Evolutionary conservation across 2,797 vertebrate species (phyloP).

Genomic region (Borostomias antarcticus): DNA sequence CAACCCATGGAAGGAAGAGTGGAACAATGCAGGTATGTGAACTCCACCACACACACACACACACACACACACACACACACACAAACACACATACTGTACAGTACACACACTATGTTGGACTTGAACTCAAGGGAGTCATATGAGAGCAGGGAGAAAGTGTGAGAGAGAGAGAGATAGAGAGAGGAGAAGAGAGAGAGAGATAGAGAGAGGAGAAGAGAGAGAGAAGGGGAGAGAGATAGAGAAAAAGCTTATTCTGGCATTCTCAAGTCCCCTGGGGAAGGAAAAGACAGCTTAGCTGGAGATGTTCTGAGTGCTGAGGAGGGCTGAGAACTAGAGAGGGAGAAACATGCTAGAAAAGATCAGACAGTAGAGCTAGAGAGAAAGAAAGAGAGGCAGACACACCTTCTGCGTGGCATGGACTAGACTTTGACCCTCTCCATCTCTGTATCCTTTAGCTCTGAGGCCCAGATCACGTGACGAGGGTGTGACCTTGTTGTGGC

Average conservation of each 20-base stretch:
- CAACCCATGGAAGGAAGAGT: background rate
- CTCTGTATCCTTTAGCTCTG: background rate
- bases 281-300: slow-evolving; percentile 3
- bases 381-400: background rate
- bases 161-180: background rate
- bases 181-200: background rate
- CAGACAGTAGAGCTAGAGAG: background rate
- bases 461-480: background rate
- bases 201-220: background rate
- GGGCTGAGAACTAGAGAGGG: background rate
- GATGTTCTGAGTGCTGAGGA: background rate
- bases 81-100: background rate
- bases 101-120: background rate
- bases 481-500: background rate
- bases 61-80: slow-evolving; percentile 5
- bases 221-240: background rate
- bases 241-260: background rate
- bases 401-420: background rate
- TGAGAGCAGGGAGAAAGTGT: slow-evolving; percentile 4
- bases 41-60: background rate
- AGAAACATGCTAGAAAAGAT: background rate
- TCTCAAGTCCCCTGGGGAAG: background rate
- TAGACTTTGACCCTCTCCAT: background rate
- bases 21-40: background rate
- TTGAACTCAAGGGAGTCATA: slow-evolving; percentile 1